phyloP scores from a whole-genome alignment of 1,140 invertebrate species.

The Uloborus diversus region DNA sequence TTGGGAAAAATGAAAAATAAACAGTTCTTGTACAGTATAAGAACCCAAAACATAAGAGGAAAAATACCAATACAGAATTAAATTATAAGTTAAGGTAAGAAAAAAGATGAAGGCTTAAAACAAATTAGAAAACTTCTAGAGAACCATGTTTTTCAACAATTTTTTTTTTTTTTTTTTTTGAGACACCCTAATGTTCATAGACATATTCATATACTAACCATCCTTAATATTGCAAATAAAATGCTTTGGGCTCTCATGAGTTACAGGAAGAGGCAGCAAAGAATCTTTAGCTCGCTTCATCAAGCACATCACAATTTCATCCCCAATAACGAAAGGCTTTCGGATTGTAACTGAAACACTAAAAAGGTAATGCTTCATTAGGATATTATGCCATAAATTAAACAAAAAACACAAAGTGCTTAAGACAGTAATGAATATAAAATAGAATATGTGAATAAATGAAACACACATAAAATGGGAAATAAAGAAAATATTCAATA shows the following conservation, averaged over 20 bases:
- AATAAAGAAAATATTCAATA: background rate
- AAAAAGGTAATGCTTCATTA: background rate
- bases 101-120: too few relatives aligned
- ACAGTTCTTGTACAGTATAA: too few relatives aligned
- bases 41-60: too few relatives aligned
- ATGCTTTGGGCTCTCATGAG: slow-evolving; percentile 57
- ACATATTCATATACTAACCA: slow-evolving; percentile 49
- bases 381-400: background rate
- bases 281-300: slow-evolving; percentile 86
- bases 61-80: too few relatives aligned
- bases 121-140: too few relatives aligned
- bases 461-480: background rate
- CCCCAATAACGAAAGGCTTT: slow-evolving; percentile 71
- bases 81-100: too few relatives aligned
- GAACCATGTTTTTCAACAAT: too few relatives aligned
- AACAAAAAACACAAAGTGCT: background rate
- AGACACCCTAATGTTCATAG: too few relatives aligned
- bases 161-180: too few relatives aligned
- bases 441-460: background rate
- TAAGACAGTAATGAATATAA: background rate
- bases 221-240: slow-evolving; percentile 34
- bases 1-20: too few relatives aligned
- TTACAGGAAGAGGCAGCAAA: slow-evolving; percentile 76
- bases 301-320: slow-evolving; percentile 80
- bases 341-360: slow-evolving; percentile 15